Conservation (phyloP, 2,888 invertebrate species). For the Elysia crispata region DNA sequence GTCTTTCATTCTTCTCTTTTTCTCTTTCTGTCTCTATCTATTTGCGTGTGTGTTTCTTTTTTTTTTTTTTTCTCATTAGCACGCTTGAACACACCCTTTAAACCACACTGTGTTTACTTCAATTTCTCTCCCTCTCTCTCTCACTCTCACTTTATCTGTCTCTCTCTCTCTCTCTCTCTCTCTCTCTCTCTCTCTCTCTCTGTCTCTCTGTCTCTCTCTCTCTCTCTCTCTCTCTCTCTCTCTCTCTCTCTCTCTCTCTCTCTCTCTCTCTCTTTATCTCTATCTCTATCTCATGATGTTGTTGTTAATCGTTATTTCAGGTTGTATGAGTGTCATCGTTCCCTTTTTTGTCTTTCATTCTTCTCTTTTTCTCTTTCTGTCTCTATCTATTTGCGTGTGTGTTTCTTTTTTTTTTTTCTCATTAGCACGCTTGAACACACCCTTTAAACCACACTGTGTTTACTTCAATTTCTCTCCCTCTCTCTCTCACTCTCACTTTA, state of each 20-base stretch:
- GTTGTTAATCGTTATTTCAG: not conserved
- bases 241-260: not conserved
- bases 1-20: not conserved
- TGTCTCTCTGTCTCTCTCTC: not conserved
- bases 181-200: not conserved
- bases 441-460: too few species aligned
- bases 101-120: too few species aligned
- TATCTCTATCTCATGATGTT: not conserved
- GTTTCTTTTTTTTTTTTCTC: not conserved
- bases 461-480: conserved; percentile 33
- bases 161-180: conserved; percentile 2
- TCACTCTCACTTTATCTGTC: conserved; percentile 40
- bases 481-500: conserved; percentile 29
- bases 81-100: too few species aligned
- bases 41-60: not conserved
- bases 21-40: conserved; percentile 11
- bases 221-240: not conserved
- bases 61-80: too few species aligned
- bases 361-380: not conserved
- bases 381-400: not conserved
- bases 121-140: conserved; percentile 39
- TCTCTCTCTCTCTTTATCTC: not conserved
- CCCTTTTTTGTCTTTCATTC: not conserved
- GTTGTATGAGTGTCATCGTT: not conserved
- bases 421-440: too few species aligned